phyloP scores from a whole-genome alignment of 2,888 invertebrate genomes.

The Ichneumon xanthorius region DNA sequence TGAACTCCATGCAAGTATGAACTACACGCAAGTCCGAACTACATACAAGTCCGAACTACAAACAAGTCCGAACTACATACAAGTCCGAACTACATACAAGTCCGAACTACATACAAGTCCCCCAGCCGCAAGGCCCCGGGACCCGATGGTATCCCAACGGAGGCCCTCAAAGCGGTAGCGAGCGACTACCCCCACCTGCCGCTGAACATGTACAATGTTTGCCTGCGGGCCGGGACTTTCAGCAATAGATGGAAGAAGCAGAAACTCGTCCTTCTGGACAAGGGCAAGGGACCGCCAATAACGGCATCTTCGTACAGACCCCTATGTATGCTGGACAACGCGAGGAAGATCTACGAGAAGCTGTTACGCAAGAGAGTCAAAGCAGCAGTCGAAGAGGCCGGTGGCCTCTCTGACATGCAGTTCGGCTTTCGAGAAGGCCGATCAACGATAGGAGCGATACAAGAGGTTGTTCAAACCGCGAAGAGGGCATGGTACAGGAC shows the following conservation, averaged over 20 bases:
- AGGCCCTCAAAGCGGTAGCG: constrained; percentile 65
- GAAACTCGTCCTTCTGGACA: background rate
- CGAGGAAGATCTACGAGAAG: background rate
- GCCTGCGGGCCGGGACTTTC: constrained; percentile 4
- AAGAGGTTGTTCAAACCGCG: constrained; percentile 51
- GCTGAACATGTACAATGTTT: constrained; percentile 32
- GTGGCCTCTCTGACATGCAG: constrained; percentile 52
- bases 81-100: too few relatives aligned
- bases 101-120: too few relatives aligned
- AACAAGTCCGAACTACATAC: too few relatives aligned
- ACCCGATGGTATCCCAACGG: constrained; percentile 70
- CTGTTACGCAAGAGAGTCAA: background rate
- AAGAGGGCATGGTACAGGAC: background rate
- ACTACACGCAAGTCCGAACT: too few relatives aligned
- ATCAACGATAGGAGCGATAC: constrained; percentile 66
- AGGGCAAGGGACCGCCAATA: background rate
- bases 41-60: too few relatives aligned
- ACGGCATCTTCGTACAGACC: constrained; percentile 47
- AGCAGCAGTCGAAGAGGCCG: background rate
- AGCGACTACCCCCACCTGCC: constrained; percentile 49
- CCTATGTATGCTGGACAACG: constrained; percentile 45
- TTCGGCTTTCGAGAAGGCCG: constrained; percentile 65
- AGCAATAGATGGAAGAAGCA: background rate
- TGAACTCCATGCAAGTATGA: too few relatives aligned
- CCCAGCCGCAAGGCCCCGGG: constrained; percentile 70